phyloP scores from a whole-genome alignment of 2,888 invertebrate species.

The Drosophila fungiperda region DNA sequence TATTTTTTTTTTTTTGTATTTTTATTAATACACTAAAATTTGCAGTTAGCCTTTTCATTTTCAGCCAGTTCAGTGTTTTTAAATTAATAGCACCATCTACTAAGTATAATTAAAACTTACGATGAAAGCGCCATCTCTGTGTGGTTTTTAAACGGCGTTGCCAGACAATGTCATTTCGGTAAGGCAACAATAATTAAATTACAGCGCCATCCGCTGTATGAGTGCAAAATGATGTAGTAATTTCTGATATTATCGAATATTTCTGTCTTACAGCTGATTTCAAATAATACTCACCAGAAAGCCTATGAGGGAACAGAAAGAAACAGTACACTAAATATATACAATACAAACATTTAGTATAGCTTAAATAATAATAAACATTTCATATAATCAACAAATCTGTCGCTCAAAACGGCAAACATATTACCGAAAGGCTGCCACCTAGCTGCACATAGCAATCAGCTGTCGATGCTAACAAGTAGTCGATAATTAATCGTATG shows the following conservation, averaged over 20 bases:
- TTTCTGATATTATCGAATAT: slow-evolving; percentile 13
- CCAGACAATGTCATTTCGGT: not conserved
- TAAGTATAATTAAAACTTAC: not conserved
- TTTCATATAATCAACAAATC: rapidly evolving
- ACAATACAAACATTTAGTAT: rapidly evolving
- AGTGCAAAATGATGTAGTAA: not conserved
- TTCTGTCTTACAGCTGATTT: slow-evolving; percentile 30
- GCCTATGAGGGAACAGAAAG: rapidly evolving
- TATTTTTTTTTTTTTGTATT: too few relatives aligned
- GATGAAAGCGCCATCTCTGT: slow-evolving; percentile 28
- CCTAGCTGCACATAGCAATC: slow-evolving; percentile 11
- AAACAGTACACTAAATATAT: not conserved
- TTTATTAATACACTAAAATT: not conserved
- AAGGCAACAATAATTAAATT: not conserved
- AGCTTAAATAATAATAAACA: not conserved
- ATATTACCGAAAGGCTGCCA: slow-evolving; percentile 28
- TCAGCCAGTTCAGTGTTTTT: not conserved
- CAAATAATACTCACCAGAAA: not conserved
- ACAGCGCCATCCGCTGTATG: not conserved
- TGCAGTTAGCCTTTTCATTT: not conserved
- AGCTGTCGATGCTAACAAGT: slow-evolving; percentile 54
- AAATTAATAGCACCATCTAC: slow-evolving; percentile 13
- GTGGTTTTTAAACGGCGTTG: not conserved
- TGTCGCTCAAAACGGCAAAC: not conserved
- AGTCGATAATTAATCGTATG: slow-evolving; percentile 45